Base-by-base conservation (phyloP, 2,113 vertebrate genomes). In the Pagrus major region DNA sequence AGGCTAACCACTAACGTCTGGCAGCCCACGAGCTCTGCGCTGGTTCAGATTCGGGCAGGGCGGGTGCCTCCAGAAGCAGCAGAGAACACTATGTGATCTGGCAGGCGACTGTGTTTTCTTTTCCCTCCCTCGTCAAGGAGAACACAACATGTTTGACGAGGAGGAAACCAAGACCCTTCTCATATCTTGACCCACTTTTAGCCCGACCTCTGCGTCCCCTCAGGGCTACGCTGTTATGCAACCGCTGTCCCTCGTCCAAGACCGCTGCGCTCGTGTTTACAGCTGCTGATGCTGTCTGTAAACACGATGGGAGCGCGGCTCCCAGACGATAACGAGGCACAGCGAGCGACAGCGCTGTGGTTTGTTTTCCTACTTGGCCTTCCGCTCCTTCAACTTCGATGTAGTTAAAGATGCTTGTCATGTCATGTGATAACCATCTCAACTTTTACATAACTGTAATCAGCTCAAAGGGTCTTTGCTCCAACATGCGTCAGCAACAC, bases 51-150 rank as follows among this genome's bases (percentile, higher is more conserved):
- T 46, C 4, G 31, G 55, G 33, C 21, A 33, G 64, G 56, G 37
- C 1, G 42, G 51, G 79, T 5, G 7, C 12, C 23, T 47, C 9
- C 1, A 25, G 39, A 4, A 49, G 61, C 58, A 23, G 70, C 60
- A 49, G 59, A 56, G 89, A 86, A 90, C 91, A 49, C 84, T 76
- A 73, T 86, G 89, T 91, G 81, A 93, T 77, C 86, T 92, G 93
- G 93, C 84, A 31, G 42, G 4, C 16, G 41, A 68, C 81, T 83
- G 65, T 79, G 87, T 85, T 90, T 82, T 49, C 21, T n/a, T 41
- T 46, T 14, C 5, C n/a, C 65, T 29, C 7, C 33, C 56, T 68
- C 58, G 12, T 7, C 55, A 42, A 63, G 55, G 9, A 49, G 81
- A 87, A 83, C 69, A 70, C 35, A 78, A 71, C 78, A 64, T 56